Evolutionary conservation across 2,113 vertebrate species (phyloP).

Genomic region (Hyperoodon ampullatus): DNA sequence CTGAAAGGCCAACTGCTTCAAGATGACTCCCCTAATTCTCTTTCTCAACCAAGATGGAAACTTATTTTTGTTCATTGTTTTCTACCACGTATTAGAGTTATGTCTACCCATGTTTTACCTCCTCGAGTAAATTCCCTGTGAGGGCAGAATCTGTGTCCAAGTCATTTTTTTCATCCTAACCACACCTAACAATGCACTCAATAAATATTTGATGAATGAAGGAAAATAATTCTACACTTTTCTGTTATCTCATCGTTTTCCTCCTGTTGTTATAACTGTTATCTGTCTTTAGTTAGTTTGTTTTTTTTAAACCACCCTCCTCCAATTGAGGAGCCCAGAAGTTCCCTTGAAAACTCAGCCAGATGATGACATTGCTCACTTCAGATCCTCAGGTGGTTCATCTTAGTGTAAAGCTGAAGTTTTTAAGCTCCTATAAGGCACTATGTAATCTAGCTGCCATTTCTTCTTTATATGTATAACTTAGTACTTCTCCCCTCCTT

Average conservation of each 20-base stretch:
- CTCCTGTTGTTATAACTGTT: background rate
- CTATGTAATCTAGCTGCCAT: background rate
- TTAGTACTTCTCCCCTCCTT: background rate
- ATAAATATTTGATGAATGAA: background rate
- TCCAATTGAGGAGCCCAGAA: background rate
- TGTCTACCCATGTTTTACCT: background rate
- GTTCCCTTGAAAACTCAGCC: background rate
- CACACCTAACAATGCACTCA: background rate
- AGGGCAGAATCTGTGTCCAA: background rate
- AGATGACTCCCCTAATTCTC: background rate
- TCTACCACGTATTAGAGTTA: background rate
- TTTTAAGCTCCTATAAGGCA: background rate
- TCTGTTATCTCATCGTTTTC: background rate
- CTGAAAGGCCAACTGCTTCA: background rate
- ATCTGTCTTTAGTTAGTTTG: background rate
- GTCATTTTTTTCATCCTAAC: background rate
- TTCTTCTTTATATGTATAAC: accelerated
- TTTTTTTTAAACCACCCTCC: background rate
- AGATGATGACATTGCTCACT: background rate
- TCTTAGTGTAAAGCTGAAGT: background rate
- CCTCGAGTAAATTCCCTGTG: background rate
- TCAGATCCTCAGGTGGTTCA: background rate
- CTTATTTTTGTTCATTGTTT: background rate
- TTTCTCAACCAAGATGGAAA: background rate
- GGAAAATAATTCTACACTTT: background rate